Evolutionary conservation across 1,140 invertebrate genomes (phyloP), one percentile per base, ranked within the genome.

Genomic region (Conus ventricosus): DNA sequence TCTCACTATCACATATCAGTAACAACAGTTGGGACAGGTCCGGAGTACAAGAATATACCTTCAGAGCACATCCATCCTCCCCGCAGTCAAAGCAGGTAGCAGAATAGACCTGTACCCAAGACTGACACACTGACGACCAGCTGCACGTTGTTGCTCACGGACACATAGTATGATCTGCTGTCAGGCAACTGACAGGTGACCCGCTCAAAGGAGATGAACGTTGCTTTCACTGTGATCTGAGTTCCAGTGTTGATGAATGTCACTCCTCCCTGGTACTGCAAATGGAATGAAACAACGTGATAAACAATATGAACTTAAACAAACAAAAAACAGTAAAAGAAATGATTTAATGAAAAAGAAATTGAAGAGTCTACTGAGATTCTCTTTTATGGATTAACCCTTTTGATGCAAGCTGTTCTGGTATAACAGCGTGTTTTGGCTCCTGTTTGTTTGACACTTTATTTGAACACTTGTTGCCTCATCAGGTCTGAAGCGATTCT

Each of bases 201-300:
- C 11, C 87, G 76, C 60, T 90, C 88, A 76, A 53, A 90, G 11
- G 88, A 81, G 57, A 87, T 81, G 23, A 90, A 90, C 20, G 20
- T n/a, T 23, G 88, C 88, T 55, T 67, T 75, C 13, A 89, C 87
- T 51, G 55, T 83, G 25, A 27, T 17, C 5, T 7, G 11, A 11
- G n/a, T 20, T 3, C 87, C 87, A 13, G 87, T 90, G 5, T 63
- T 87, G 81, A 87, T 90, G 54, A 20, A 67, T 27, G 39, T 88
- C 11, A 84, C 55, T 83, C 60, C 71, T 27, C 54, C 81, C 83
- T 87, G 39, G 60, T 84, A 88, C 84, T 87, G 75, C 23, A 81
- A 78, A 39, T 39, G 39, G 39, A 39, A 39, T 0, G 39, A 39
- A 84, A 53, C 5, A 85, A 81, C 5, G 25, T 13, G 15, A 63